Conservation (phyloP, 2,888 invertebrate genomes). For the Thyatira batis region DNA sequence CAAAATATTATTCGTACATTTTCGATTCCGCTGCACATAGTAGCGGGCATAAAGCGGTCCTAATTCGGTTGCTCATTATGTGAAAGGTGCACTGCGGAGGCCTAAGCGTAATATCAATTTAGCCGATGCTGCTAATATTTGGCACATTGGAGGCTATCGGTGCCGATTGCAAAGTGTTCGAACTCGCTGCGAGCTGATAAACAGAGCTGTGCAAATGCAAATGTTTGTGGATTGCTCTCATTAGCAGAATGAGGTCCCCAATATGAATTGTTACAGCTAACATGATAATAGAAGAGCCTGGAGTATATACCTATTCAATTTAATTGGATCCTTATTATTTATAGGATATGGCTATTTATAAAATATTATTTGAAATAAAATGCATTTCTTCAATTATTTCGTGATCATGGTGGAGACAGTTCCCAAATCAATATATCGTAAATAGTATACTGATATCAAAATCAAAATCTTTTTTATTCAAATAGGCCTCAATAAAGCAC, state of each 20-base stretch:
- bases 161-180: slow-evolving; percentile 67
- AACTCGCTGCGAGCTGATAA: slow-evolving; percentile 52
- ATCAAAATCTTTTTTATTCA: no score
- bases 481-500: no score
- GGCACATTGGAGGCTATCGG: slow-evolving; percentile 47
- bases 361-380: no score
- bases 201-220: slow-evolving; percentile 55
- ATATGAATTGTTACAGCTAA: slow-evolving; percentile 50
- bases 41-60: slow-evolving; percentile 1
- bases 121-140: slow-evolving; percentile 9
- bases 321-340: no score
- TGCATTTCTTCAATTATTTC: no score
- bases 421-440: no score
- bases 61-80: slow-evolving; percentile 32
- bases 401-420: no score
- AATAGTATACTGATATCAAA: no score
- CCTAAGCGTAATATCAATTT: slow-evolving; percentile 8
- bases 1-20: background rate
- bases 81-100: slow-evolving; percentile 12
- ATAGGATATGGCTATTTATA: no score
- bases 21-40: background rate
- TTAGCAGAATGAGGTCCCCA: slow-evolving; percentile 68
- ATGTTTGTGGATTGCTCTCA: slow-evolving; percentile 74
- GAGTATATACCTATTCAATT: no score
- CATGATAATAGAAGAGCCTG: slow-evolving; percentile 12